phyloP scores from a whole-genome alignment of 2,797 vertebrate genomes.

The Sebastes itinus region DNA sequence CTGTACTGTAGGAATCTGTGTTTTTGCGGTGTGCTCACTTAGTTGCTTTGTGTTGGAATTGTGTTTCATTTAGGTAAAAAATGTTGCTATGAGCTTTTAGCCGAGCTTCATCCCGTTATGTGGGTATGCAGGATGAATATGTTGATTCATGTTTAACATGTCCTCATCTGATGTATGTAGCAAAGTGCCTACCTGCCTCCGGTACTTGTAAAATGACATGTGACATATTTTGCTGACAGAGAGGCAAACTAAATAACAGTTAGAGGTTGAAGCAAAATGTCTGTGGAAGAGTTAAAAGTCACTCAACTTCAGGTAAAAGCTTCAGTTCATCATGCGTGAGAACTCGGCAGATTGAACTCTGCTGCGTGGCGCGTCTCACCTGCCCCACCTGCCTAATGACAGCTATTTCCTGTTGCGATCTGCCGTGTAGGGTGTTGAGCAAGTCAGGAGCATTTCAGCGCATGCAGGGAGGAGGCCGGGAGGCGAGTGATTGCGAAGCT shows the following conservation, averaged over 20 bases:
- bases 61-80: too few relatives aligned
- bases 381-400: constrained; percentile 34
- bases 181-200: background rate
- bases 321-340: background rate
- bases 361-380: background rate
- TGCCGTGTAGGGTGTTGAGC: background rate
- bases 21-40: background rate
- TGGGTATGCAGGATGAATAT: background rate
- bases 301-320: background rate
- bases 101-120: rapidly evolving
- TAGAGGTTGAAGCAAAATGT: background rate
- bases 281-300: background rate
- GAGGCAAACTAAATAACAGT: background rate
- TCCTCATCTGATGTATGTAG: background rate
- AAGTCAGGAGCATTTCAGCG: background rate
- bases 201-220: background rate
- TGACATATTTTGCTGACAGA: background rate
- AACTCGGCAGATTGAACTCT: background rate
- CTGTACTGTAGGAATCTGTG: too few relatives aligned
- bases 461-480: constrained; percentile 6
- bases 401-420: constrained; percentile 19
- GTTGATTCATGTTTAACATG: background rate
- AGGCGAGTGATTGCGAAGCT: constrained; percentile 22
- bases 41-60: background rate
- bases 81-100: too few relatives aligned